Conservation (phyloP, 2,797 vertebrate species). For the Gallirallus australis region DNA sequence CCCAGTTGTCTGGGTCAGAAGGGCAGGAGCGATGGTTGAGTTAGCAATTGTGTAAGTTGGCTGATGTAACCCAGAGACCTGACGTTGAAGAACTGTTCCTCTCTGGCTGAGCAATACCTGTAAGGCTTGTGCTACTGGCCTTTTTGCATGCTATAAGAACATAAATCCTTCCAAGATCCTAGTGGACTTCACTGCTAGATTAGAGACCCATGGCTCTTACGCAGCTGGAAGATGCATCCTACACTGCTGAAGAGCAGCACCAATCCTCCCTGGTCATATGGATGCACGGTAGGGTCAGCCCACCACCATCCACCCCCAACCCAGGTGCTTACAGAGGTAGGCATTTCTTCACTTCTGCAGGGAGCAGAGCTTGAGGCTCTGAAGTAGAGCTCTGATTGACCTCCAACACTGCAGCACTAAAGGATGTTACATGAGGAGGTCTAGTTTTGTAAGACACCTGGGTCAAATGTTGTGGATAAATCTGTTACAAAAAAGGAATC, state of each 20-base stretch:
- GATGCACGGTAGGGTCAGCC: neutral
- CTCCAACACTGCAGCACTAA: neutral
- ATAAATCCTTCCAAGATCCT: neutral
- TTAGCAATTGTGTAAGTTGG: neutral
- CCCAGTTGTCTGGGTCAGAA: conserved; percentile 27
- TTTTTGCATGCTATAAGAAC: neutral
- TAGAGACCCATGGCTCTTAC: neutral
- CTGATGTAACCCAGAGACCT: neutral
- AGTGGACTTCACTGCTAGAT: neutral
- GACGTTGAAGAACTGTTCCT: neutral
- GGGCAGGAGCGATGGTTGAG: neutral
- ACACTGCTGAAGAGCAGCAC: fast-evolving
- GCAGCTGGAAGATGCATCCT: neutral
- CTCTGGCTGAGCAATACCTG: neutral
- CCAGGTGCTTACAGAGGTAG: neutral
- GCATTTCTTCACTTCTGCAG: neutral
- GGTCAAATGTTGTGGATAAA: conserved; percentile 11
- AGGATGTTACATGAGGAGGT: neutral
- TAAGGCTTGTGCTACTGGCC: neutral
- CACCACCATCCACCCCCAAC: neutral
- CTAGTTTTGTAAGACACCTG: neutral
- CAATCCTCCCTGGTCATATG: neutral
- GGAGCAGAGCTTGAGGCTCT: neutral
- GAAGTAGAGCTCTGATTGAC: neutral
- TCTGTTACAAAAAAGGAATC: neutral